A percentile compares a stretch with the other conserved stretches of the same genome.
phyloP scores from a whole-genome alignment of 1,140 invertebrate genomes.

The Eriosoma lanigerum region DNA sequence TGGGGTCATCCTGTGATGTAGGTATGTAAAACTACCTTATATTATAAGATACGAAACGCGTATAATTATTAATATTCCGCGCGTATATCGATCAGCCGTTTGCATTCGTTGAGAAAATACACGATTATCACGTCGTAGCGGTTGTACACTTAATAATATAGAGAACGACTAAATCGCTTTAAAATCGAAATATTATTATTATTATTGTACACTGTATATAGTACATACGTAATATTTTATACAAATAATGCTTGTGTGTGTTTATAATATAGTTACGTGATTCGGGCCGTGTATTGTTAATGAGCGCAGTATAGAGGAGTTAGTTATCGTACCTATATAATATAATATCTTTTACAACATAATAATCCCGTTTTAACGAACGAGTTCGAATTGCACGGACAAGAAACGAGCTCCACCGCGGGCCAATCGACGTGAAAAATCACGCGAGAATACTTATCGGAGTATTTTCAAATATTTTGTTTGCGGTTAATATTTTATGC shows the following conservation, averaged over 20 bases:
- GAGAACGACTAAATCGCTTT: not conserved
- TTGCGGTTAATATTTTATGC: not conserved
- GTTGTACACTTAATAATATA: not conserved
- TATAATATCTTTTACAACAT: no score
- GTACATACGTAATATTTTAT: conserved; percentile 17
- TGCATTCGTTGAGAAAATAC: no score
- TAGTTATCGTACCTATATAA: not conserved
- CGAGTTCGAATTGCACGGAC: conserved; percentile 26
- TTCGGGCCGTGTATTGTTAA: conserved; percentile 32
- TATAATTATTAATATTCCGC: no score
- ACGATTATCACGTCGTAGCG: no score
- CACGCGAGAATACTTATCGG: conserved; percentile 15
- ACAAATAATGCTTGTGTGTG: not conserved
- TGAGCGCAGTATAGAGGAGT: conserved; percentile 11
- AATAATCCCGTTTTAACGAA: conserved; percentile 43
- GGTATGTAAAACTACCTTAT: no score
- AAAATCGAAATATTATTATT: conserved; percentile 18
- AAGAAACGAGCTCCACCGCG: conserved; percentile 43
- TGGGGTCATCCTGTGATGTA: no score
- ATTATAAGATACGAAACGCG: no score
- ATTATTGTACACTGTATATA: not conserved
- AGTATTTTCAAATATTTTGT: conserved; percentile 27
- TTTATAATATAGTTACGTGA: conserved; percentile 18
- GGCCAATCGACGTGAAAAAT: conserved; percentile 43
- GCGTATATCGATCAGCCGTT: no score